Evolutionary conservation across 2,888 invertebrate genomes (phyloP).

Genomic region (Chymomyza caudatula): DNA sequence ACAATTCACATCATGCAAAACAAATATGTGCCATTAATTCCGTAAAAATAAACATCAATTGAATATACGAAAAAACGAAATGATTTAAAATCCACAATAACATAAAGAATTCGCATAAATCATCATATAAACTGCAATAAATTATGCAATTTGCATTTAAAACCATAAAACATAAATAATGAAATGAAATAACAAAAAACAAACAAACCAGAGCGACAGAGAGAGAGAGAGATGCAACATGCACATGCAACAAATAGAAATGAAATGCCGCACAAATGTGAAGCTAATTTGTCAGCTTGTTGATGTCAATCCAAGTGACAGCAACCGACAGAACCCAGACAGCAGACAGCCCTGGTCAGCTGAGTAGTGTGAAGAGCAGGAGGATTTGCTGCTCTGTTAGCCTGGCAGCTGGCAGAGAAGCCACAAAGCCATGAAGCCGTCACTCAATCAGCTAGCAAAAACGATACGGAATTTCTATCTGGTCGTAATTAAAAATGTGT

Average conservation of each 20-base stretch:
- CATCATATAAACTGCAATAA: slow-evolving; percentile 48
- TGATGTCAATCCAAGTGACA: slow-evolving; percentile 22
- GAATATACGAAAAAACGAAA: slow-evolving; percentile 19
- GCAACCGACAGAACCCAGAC: not conserved
- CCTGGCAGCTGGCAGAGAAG: not conserved
- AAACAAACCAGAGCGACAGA: slow-evolving; percentile 15
- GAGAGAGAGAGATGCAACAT: not conserved
- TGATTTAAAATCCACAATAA: not conserved
- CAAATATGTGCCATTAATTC: slow-evolving; percentile 16
- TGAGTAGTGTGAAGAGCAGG: not conserved
- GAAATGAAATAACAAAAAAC: not conserved
- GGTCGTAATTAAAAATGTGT: slow-evolving; percentile 1
- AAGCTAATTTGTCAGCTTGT: slow-evolving; percentile 64
- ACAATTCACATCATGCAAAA: slow-evolving; percentile 28
- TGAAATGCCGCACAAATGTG: slow-evolving; percentile 48
- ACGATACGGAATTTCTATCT: slow-evolving; percentile 31
- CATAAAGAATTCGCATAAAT: slow-evolving; percentile 47
- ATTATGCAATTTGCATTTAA: slow-evolving; percentile 57
- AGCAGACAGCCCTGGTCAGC: not conserved
- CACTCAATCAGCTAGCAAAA: slow-evolving; percentile 50
- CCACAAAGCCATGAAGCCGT: slow-evolving; percentile 35
- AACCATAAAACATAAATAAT: slow-evolving; percentile 39
- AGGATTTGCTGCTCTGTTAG: not conserved
- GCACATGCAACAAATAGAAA: slow-evolving; percentile 17
- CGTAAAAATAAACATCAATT: slow-evolving; percentile 19